Percentiles rank a stretch among this genome's conserved stretches.
Conservation (phyloP, 2,797 vertebrate genomes). For the Calcarius lapponicus region DNA sequence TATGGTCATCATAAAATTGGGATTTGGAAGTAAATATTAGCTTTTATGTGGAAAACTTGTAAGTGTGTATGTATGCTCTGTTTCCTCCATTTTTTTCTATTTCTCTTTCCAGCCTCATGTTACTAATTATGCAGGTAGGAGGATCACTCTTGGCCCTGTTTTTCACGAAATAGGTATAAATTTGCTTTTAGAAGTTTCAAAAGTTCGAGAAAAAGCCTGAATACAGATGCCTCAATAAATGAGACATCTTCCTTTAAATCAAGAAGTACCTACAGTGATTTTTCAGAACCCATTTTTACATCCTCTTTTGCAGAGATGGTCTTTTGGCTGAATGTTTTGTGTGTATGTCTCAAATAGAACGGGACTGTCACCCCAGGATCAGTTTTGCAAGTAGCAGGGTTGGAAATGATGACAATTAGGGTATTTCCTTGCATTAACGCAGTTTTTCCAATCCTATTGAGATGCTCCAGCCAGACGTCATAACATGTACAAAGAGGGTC, state of each 20-base stretch:
- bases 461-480: neutral
- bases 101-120: neutral
- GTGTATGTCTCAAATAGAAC: neutral
- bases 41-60: neutral
- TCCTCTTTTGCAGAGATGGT: neutral
- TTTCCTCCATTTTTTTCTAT: neutral
- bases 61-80: accelerated
- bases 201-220: neutral
- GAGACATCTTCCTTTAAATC: neutral
- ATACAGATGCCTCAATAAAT: neutral
- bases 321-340: neutral
- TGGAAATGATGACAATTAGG: neutral
- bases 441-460: neutral
- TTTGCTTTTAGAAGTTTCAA: neutral
- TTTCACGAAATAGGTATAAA: neutral
- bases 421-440: neutral
- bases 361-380: neutral
- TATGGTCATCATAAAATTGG: neutral
- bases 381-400: neutral
- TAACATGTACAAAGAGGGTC: neutral
- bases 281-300: neutral
- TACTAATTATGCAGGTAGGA: neutral
- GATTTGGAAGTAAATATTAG: neutral
- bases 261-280: neutral
- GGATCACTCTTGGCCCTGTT: neutral